Percentiles rank a stretch among this genome's conserved stretches.
These are phyloP conservation scores for Cherax destructor DNA, from an alignment of 1,140 invertebrate species.

Conservation along the genomic window DNA sequence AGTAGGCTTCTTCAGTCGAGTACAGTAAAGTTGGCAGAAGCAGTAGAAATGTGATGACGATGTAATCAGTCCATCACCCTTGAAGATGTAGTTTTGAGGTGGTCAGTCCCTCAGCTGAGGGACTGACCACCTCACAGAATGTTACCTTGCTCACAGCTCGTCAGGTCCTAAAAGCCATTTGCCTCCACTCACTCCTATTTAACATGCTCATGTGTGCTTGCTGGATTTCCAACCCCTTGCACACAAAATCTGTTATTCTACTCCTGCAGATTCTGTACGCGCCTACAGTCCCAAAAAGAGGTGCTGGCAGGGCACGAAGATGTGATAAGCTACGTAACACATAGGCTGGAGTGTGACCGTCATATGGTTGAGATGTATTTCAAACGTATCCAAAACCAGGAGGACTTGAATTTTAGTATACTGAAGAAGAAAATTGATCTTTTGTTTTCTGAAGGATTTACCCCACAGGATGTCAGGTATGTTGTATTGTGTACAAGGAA, in stretches of 20 bases:
- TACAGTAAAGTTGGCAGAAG: too few species aligned
- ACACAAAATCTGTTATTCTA: neutral
- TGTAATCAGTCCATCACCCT: too few species aligned
- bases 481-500: neutral
- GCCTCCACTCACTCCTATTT: too few species aligned
- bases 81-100: too few species aligned
- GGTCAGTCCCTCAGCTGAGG: too few species aligned
- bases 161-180: too few species aligned
- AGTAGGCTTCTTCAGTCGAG: too few species aligned
- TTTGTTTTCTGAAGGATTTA: slow-evolving; percentile 10
- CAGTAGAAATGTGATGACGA: too few species aligned
- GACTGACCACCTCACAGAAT: too few species aligned
- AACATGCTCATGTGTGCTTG: too few species aligned
- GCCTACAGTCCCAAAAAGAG: neutral
- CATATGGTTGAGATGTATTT: neutral
- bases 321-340: neutral
- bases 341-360: slow-evolving; percentile 5
- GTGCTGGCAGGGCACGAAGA: slow-evolving; percentile 13
- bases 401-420: slow-evolving; percentile 7
- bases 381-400: neutral
- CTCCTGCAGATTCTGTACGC: slow-evolving; percentile 16
- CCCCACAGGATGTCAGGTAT: slow-evolving; percentile 12
- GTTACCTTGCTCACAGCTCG: too few species aligned
- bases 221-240: too few species aligned
- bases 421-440: slow-evolving; percentile 22